A percentile compares a stretch with the other conserved stretches of the same genome.
Evolutionary conservation across 2,113 vertebrate genomes (phyloP).

Genomic region (Gobio gobio): DNA sequence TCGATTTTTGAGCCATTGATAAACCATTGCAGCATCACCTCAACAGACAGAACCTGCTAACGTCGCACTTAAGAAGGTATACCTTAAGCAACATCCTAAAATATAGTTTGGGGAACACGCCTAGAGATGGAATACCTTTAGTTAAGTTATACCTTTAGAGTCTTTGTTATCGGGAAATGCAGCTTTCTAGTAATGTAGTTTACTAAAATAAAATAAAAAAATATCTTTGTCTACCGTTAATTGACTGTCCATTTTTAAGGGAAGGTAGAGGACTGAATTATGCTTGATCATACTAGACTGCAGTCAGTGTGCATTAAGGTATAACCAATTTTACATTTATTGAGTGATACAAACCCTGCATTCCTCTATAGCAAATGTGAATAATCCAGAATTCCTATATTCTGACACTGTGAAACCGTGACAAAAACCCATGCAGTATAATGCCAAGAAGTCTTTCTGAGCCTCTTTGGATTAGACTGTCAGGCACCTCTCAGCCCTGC

Average conservation of each 20-base stretch:
- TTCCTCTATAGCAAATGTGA: neutral
- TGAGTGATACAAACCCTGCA: neutral
- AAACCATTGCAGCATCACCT: no score
- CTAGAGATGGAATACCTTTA: no score
- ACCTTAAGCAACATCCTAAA: no score
- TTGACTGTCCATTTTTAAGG: neutral
- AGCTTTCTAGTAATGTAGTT: no score
- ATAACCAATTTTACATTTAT: neutral
- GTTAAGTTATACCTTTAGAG: no score
- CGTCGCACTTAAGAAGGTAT: no score
- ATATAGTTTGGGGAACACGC: no score
- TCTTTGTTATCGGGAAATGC: no score
- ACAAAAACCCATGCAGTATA: constrained; percentile 8
- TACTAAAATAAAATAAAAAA: no score
- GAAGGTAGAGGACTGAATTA: neutral
- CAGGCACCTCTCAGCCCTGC: constrained; percentile 23
- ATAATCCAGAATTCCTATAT: neutral
- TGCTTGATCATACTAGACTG: neutral
- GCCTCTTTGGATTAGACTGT: constrained; percentile 31
- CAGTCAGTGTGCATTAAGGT: neutral
- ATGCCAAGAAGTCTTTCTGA: constrained; percentile 25
- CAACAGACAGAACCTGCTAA: no score
- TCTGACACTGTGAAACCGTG: neutral
- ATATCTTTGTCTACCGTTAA: neutral
- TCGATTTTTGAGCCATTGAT: no score